Conservation (phyloP, 2,888 invertebrate species). For the Tetheella fluctuosa region DNA sequence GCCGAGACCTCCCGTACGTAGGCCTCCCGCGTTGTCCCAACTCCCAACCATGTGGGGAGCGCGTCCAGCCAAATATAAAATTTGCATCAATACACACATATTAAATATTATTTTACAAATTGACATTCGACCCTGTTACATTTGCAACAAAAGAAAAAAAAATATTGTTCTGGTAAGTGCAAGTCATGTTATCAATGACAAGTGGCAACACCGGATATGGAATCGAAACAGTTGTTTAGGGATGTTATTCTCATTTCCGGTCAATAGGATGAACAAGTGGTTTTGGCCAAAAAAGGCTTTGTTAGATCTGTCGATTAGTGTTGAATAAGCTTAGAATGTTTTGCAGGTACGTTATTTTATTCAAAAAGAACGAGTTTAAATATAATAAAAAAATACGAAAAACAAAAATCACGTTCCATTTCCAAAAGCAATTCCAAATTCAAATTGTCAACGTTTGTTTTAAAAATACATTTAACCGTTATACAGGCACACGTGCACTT, state of each 20-base stretch:
- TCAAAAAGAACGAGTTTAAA: neutral
- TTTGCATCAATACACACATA: neutral
- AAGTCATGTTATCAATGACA: constrained; percentile 6
- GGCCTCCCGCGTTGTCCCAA: constrained; percentile 5
- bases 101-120: neutral
- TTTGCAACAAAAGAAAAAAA: neutral
- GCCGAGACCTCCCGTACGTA: neutral
- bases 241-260: constrained; percentile 9
- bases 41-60: neutral
- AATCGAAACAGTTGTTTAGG: constrained; percentile 2
- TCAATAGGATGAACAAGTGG: neutral
- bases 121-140: neutral
- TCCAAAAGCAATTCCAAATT: neutral
- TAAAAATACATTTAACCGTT: constrained; percentile 5
- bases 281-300: neutral
- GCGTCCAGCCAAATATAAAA: constrained; percentile 4
- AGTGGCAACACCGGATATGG: constrained; percentile 9
- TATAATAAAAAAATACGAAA: neutral
- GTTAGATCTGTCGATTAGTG: neutral
- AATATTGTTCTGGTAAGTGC: neutral
- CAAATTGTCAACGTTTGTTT: constrained; percentile 6
- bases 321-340: neutral
- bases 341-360: neutral
- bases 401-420: neutral
- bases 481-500: neutral